Evolutionary conservation across 2,113 vertebrate genomes (phyloP).

Genomic region (Promerops cafer): DNA sequence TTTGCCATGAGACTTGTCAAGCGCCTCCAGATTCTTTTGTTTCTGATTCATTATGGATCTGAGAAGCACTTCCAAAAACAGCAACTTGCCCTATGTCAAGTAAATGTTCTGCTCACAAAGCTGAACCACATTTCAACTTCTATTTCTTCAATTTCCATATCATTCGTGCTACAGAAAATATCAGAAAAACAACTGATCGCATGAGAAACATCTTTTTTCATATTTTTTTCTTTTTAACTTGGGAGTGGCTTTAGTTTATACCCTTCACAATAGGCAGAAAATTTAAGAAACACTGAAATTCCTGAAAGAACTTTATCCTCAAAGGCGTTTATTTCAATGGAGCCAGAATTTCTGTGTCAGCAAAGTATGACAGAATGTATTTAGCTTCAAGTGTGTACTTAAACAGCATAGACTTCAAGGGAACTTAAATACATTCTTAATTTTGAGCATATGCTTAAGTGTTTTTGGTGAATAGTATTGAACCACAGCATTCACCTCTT

Average conservation of each 20-base stretch:
- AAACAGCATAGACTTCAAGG: constrained; percentile 30
- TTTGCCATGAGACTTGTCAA: background rate
- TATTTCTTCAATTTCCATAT: background rate
- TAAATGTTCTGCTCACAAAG: background rate
- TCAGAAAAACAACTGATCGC: background rate
- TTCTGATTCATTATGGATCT: background rate
- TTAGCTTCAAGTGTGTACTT: constrained; percentile 38
- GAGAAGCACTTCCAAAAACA: background rate
- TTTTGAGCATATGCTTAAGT: constrained; percentile 57
- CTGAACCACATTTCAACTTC: background rate
- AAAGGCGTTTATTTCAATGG: constrained; percentile 32
- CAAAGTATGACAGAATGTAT: constrained; percentile 30
- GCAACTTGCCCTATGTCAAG: background rate
- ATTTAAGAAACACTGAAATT: constrained; percentile 15
- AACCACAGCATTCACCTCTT: background rate
- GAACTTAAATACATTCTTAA: constrained; percentile 42
- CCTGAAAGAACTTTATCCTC: background rate
- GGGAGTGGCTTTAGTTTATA: background rate
- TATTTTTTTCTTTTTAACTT: background rate
- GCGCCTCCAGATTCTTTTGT: background rate
- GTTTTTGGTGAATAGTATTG: constrained; percentile 1
- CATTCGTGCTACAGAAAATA: background rate
- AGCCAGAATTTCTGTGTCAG: constrained; percentile 35
- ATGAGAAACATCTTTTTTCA: background rate
- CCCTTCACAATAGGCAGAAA: background rate